Percentiles rank a stretch among this genome's conserved stretches.
These are phyloP conservation scores for Cistogaster globosa DNA, from an alignment of 2,888 invertebrate species.

Conservation along the genomic window DNA sequence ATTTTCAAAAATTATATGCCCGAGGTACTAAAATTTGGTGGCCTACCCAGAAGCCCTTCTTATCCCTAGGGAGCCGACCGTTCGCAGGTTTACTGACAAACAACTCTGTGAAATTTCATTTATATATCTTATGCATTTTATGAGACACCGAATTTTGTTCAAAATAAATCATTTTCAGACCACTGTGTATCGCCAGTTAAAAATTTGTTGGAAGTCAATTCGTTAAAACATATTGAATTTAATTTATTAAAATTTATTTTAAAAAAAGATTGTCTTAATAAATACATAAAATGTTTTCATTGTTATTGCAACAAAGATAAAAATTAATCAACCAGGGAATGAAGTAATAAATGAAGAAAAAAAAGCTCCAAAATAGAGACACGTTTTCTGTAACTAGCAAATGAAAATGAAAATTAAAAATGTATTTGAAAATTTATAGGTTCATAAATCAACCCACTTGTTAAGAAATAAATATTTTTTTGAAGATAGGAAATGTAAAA, in stretches of 20 bases:
- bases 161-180: no score
- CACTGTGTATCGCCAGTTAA: neutral
- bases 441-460: slow-evolving; percentile 69
- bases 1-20: no score
- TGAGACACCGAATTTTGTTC: no score
- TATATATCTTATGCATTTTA: no score
- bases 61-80: no score
- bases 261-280: slow-evolving; percentile 1
- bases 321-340: slow-evolving; percentile 34
- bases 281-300: slow-evolving; percentile 30
- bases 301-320: slow-evolving; percentile 41
- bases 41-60: no score
- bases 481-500: slow-evolving; percentile 51
- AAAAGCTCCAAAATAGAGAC: slow-evolving; percentile 18
- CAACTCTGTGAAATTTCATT: no score
- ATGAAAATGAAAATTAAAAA: slow-evolving; percentile 67
- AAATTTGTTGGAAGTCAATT: slow-evolving; percentile 6
- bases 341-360: neutral
- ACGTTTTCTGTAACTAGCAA: slow-evolving; percentile 11
- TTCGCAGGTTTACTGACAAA: no score
- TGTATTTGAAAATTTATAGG: slow-evolving; percentile 68
- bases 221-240: slow-evolving; percentile 42
- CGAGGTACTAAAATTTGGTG: no score
- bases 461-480: slow-evolving; percentile 35
- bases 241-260: slow-evolving; percentile 31